These are phyloP conservation scores for Carterocephalus palaemon DNA, from an alignment of 2,888 invertebrate species.

Conservation along the genomic window DNA sequence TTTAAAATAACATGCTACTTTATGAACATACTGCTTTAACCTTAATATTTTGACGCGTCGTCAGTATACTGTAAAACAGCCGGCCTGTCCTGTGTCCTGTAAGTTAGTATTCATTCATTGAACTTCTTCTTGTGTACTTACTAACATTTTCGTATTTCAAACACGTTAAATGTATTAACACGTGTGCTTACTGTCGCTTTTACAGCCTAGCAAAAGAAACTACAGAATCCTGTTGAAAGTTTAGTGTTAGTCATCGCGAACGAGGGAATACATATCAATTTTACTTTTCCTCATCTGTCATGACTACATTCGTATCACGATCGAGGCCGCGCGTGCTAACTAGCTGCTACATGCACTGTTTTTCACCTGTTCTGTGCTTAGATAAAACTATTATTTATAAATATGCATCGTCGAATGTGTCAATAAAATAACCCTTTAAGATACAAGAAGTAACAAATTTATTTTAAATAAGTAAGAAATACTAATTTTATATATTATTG, in stretches of 20 bases:
- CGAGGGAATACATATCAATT: conserved; percentile 65
- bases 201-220: conserved; percentile 30
- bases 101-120: too few species aligned
- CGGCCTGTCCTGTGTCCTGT: neutral
- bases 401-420: conserved; percentile 18
- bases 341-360: conserved; percentile 36
- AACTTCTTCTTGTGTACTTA: too few species aligned
- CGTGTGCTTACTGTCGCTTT: conserved; percentile 20
- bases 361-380: conserved; percentile 30
- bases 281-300: conserved; percentile 72
- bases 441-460: neutral
- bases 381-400: conserved; percentile 33
- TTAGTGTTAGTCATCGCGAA: conserved; percentile 50
- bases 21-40: too few species aligned
- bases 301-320: conserved; percentile 71
- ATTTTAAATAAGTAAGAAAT: too few species aligned
- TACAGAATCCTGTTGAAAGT: conserved; percentile 72
- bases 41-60: too few species aligned
- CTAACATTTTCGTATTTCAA: conserved; percentile 15
- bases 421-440: neutral
- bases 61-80: too few species aligned
- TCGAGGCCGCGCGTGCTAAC: conserved; percentile 66
- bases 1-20: too few species aligned
- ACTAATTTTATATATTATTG: too few species aligned
- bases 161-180: conserved; percentile 5